Conservation (phyloP, 2,113 vertebrate species). For the Jacana jacana region DNA sequence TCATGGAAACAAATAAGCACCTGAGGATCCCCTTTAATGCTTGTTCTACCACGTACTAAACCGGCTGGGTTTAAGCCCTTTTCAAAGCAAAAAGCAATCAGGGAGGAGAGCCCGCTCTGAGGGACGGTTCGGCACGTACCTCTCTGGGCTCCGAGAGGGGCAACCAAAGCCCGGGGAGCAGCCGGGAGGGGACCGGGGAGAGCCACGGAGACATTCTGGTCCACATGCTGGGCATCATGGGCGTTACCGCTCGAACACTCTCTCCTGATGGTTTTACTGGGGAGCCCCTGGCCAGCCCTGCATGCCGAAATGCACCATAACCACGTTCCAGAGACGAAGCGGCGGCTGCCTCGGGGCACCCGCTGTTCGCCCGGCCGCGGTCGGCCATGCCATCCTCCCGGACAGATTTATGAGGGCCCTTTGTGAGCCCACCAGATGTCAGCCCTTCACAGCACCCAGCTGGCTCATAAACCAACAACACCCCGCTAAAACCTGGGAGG, state of each 20-base stretch:
- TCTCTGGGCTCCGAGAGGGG: background rate
- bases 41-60: background rate
- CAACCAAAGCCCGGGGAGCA: background rate
- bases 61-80: background rate
- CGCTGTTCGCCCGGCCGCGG: background rate
- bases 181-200: background rate
- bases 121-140: background rate
- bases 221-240: fast-evolving
- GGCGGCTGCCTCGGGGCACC: background rate
- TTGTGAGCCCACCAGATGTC: background rate
- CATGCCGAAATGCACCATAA: fast-evolving
- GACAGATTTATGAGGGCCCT: background rate
- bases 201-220: fast-evolving
- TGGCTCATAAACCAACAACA: background rate
- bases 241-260: background rate
- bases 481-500: background rate
- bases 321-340: fast-evolving
- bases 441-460: background rate
- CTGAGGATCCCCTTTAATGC: background rate
- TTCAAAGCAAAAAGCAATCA: background rate
- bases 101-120: background rate
- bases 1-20: background rate
- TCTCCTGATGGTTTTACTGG: fast-evolving
- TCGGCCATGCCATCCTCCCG: background rate
- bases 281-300: background rate